Evolutionary conservation across 2,113 vertebrate species (phyloP).

Genomic region (Monarcha castaneiventris): DNA sequence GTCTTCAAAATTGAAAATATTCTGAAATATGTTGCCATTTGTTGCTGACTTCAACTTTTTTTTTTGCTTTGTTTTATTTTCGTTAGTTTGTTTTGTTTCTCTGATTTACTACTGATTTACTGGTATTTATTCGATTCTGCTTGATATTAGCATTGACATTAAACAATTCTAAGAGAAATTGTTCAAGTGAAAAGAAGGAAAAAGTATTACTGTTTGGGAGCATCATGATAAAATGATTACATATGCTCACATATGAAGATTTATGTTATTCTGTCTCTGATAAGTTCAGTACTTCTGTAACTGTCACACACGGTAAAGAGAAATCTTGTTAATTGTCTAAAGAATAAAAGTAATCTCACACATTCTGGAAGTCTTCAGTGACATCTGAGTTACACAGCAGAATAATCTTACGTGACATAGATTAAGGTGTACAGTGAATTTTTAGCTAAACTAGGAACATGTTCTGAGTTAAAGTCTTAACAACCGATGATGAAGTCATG

Average conservation of each 20-base stretch:
- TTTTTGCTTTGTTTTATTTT: not conserved
- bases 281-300: not conserved
- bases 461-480: not conserved
- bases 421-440: not conserved
- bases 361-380: not conserved
- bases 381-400: not conserved
- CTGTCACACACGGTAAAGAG: not conserved
- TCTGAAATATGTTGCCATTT: not conserved
- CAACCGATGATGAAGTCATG: not conserved
- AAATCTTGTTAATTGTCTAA: not conserved
- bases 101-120: not conserved
- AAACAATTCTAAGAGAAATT: not conserved
- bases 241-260: not conserved
- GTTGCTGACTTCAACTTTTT: not conserved
- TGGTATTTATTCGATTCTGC: not conserved
- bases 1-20: not conserved
- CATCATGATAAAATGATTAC: not conserved
- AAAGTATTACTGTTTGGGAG: not conserved
- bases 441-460: not conserved
- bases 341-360: not conserved
- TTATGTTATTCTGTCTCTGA: not conserved
- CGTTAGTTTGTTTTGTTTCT: not conserved
- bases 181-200: not conserved
- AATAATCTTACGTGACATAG: not conserved
- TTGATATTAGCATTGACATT: not conserved